Evolutionary conservation across 2,888 invertebrate species (phyloP).

Genomic region (Pemphredon lugubris): DNA sequence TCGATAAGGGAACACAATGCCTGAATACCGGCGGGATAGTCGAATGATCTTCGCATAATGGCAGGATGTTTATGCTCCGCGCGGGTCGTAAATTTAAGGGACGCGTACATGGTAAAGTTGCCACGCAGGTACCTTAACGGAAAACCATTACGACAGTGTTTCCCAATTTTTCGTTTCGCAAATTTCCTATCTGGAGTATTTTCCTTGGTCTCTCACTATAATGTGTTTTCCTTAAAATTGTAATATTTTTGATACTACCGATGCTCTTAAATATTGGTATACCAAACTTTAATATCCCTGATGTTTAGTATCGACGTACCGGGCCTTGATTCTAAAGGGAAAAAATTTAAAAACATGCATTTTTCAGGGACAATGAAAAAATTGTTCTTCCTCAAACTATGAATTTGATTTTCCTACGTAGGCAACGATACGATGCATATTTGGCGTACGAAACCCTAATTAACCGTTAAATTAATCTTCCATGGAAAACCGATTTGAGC

Average conservation of each 20-base stretch:
- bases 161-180: constrained; percentile 26
- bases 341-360: too few relatives aligned
- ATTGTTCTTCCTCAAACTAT: too few relatives aligned
- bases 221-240: too few relatives aligned
- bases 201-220: too few relatives aligned
- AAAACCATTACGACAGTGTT: constrained; percentile 37
- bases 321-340: too few relatives aligned
- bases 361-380: too few relatives aligned
- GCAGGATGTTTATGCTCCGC: constrained; percentile 56
- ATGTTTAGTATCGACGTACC: too few relatives aligned
- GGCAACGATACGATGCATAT: too few relatives aligned
- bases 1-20: constrained; percentile 52
- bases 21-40: constrained; percentile 33
- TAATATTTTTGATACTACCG: too few relatives aligned
- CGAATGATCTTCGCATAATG: constrained; percentile 43
- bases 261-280: too few relatives aligned
- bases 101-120: constrained; percentile 42
- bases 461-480: background rate
- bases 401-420: too few relatives aligned
- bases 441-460: background rate
- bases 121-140: constrained; percentile 40
- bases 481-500: constrained; percentile 21
- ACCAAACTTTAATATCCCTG: too few relatives aligned
- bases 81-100: constrained; percentile 58
- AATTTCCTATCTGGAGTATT: background rate